Conservation (phyloP, 1,140 invertebrate species). For the Paraescarpia echinospica region DNA sequence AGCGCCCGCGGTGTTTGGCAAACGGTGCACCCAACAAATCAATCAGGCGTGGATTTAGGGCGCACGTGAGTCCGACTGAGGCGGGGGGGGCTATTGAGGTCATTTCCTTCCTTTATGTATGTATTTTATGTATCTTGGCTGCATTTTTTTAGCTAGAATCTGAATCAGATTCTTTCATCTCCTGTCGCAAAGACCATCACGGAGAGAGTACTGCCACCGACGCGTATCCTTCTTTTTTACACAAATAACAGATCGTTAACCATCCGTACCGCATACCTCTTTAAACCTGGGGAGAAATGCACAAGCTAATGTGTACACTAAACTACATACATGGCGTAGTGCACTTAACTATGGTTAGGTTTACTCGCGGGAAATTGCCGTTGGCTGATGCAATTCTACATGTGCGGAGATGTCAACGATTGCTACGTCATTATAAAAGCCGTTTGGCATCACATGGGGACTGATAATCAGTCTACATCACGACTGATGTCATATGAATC, state of each 20-base stretch:
- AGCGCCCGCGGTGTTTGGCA: too few species aligned
- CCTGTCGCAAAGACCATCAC: background rate
- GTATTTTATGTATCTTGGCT: background rate
- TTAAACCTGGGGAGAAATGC: background rate
- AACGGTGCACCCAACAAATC: background rate
- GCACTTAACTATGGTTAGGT: too few species aligned
- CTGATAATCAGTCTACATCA: too few species aligned
- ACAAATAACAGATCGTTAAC: background rate
- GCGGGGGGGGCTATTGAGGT: background rate
- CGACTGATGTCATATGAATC: too few species aligned
- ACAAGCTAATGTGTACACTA: background rate
- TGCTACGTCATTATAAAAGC: too few species aligned
- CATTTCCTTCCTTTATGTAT: background rate
- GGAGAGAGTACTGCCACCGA: background rate
- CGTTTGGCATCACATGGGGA: too few species aligned
- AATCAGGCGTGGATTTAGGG: background rate
- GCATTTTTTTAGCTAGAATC: background rate
- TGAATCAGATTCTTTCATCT: background rate
- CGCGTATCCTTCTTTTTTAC: background rate
- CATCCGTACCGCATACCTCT: background rate
- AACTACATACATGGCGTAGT: too few species aligned
- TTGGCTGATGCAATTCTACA: background rate
- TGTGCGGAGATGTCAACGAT: background rate
- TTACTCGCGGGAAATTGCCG: background rate
- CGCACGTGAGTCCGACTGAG: background rate